These are phyloP conservation scores for Bradypodion pumilum DNA, from an alignment of 2,797 vertebrate species.

Conservation along the genomic window DNA sequence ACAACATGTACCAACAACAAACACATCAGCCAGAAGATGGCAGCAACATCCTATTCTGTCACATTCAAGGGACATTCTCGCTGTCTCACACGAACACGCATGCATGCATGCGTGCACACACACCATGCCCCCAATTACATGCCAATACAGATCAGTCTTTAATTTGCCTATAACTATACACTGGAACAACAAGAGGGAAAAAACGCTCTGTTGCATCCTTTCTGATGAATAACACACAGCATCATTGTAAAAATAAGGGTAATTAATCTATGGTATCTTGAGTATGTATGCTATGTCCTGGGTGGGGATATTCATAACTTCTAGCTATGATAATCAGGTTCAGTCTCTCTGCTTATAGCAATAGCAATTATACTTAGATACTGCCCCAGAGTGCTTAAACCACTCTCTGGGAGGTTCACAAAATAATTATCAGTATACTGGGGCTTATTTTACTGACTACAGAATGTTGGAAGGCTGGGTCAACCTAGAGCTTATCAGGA, in stretches of 20 bases:
- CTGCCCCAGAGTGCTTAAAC: too few relatives aligned
- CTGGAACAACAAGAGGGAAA: not conserved
- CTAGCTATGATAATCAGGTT: not conserved
- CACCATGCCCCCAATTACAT: too few relatives aligned
- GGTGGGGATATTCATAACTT: not conserved
- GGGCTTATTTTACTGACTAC: too few relatives aligned
- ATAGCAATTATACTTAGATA: too few relatives aligned
- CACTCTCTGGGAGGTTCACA: too few relatives aligned
- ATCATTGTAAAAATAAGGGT: not conserved
- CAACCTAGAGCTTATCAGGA: too few relatives aligned
- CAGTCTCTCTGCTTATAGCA: not conserved
- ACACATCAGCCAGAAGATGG: not conserved
- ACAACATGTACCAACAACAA: too few relatives aligned
- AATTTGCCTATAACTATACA: not conserved
- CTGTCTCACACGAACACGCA: too few relatives aligned
- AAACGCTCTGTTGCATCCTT: not conserved
- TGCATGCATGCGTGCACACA: too few relatives aligned
- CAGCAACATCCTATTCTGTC: not conserved
- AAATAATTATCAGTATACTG: too few relatives aligned
- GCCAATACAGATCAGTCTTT: not conserved
- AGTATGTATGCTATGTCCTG: not conserved
- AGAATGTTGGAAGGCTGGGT: too few relatives aligned
- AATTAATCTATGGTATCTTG: constrained; percentile 5
- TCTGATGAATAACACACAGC: not conserved
- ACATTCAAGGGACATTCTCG: too few relatives aligned